Evolutionary conservation across 23 tunicate genomes (phyloP).

Genomic region (Corella eumyota): DNA sequence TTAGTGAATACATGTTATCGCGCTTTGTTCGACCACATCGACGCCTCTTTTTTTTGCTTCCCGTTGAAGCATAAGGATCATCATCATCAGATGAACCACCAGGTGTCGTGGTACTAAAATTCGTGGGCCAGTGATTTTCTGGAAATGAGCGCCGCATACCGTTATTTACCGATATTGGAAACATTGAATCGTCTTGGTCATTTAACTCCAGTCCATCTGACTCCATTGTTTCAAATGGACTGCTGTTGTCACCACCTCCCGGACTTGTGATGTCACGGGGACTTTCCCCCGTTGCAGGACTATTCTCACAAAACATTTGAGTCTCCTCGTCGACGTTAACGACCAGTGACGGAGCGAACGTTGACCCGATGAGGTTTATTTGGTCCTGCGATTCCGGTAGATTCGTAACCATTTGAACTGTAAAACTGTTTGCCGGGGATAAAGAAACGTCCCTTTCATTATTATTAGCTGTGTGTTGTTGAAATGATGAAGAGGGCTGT

Average conservation of each 20-base stretch:
- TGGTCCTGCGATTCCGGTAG: no score
- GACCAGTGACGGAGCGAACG: background rate
- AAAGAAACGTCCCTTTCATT: no score
- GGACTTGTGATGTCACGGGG: slow-evolving; percentile 53
- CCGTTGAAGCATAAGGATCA: slow-evolving; percentile 42
- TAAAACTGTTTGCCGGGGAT: no score
- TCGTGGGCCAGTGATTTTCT: background rate
- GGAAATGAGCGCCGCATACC: slow-evolving; percentile 20
- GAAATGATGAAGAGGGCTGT: no score
- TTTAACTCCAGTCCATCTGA: slow-evolving; percentile 61
- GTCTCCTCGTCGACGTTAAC: slow-evolving; percentile 54
- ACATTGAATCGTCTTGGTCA: slow-evolving; percentile 33
- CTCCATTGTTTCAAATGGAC: slow-evolving; percentile 86
- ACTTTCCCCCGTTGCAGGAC: slow-evolving; percentile 9
- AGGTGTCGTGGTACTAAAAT: slow-evolving; percentile 73
- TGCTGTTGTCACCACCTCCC: slow-evolving; percentile 57
- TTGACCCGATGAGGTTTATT: no score
- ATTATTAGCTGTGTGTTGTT: no score
- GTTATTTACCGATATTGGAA: slow-evolving; percentile 9
- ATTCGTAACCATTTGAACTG: no score
- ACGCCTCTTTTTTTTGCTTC: slow-evolving; percentile 63
- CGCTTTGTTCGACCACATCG: slow-evolving; percentile 39
- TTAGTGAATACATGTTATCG: slow-evolving; percentile 8
- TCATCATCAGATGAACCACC: slow-evolving; percentile 77
- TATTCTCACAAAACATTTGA: slow-evolving; percentile 27